Conservation (phyloP, 2,888 invertebrate genomes). For the Strigamia crassipes region DNA sequence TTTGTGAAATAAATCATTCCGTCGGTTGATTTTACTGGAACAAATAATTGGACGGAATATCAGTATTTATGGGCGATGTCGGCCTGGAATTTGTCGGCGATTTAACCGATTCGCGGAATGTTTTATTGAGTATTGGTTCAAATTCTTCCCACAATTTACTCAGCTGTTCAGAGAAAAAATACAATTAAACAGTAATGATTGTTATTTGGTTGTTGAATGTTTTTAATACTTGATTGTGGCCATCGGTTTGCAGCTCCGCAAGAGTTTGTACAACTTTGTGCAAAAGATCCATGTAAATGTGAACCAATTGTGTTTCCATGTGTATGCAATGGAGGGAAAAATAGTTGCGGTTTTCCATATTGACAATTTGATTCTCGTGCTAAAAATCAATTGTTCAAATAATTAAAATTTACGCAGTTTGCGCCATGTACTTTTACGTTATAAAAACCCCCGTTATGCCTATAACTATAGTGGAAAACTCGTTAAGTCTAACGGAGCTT, state of each 20-base stretch:
- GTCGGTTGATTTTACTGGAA: background rate
- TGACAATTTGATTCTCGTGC: constrained; percentile 59
- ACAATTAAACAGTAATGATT: background rate
- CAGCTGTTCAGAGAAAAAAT: background rate
- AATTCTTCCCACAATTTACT: constrained; percentile 25
- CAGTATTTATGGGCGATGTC: constrained; percentile 1
- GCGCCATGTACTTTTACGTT: too few species aligned
- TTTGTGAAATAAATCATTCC: too few species aligned
- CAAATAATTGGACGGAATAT: background rate
- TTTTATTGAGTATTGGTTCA: background rate
- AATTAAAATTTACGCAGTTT: too few species aligned
- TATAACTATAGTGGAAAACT: too few species aligned
- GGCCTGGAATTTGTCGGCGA: background rate
- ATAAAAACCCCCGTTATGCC: too few species aligned
- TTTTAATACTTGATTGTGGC: constrained; percentile 49
- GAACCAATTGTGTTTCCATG: constrained; percentile 60
- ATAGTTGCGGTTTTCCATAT: constrained; percentile 60
- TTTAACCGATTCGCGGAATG: background rate
- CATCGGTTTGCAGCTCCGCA: constrained; percentile 50
- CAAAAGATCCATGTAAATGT: constrained; percentile 57
- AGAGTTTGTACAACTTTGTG: constrained; percentile 51
- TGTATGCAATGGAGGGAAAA: constrained; percentile 60
- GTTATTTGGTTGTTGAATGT: background rate
- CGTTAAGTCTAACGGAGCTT: too few species aligned
- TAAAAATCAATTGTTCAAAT: constrained; percentile 49